A percentile compares a stretch with the other conserved stretches of the same genome.
These are phyloP conservation scores for Mythimna pallens DNA, from an alignment of 2,888 invertebrate species.

Conservation along the genomic window DNA sequence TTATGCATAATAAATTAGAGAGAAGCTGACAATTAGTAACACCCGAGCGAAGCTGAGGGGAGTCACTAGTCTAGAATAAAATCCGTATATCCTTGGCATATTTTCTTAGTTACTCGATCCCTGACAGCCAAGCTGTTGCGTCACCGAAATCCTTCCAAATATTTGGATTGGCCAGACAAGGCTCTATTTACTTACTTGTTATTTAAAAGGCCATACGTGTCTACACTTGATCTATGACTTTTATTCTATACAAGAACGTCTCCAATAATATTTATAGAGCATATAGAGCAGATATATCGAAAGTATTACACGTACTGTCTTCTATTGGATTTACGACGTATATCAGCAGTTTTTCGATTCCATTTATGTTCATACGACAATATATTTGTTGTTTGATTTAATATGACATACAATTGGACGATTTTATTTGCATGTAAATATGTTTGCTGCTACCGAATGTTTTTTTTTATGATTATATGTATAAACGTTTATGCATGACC, in stretches of 20 bases:
- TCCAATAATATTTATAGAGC: constrained; percentile 39
- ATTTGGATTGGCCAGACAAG: not conserved
- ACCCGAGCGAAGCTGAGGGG: no score
- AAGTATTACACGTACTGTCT: constrained; percentile 54
- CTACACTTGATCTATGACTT: constrained; percentile 23
- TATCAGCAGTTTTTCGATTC: constrained; percentile 59
- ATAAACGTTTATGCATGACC: constrained; percentile 39
- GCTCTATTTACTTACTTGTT: constrained; percentile 12
- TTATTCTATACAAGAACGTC: constrained; percentile 45
- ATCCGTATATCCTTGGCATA: not conserved
- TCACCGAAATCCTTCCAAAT: not conserved
- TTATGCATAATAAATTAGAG: no score
- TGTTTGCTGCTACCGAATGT: constrained; percentile 21
- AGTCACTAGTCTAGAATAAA: no score
- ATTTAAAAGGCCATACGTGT: constrained; percentile 32
- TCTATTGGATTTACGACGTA: constrained; percentile 54
- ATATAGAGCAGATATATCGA: constrained; percentile 48
- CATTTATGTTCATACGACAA: constrained; percentile 53
- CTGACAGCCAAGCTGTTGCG: not conserved
- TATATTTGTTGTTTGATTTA: constrained; percentile 58
- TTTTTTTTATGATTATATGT: constrained; percentile 32
- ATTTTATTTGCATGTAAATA: constrained; percentile 56
- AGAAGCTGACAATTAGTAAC: no score
- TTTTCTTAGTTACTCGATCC: not conserved
- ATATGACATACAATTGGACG: constrained; percentile 54